Evolutionary conservation across 2,888 invertebrate genomes (phyloP), one percentile per base, ranked within the genome.

Genomic region (Nezara viridula): DNA sequence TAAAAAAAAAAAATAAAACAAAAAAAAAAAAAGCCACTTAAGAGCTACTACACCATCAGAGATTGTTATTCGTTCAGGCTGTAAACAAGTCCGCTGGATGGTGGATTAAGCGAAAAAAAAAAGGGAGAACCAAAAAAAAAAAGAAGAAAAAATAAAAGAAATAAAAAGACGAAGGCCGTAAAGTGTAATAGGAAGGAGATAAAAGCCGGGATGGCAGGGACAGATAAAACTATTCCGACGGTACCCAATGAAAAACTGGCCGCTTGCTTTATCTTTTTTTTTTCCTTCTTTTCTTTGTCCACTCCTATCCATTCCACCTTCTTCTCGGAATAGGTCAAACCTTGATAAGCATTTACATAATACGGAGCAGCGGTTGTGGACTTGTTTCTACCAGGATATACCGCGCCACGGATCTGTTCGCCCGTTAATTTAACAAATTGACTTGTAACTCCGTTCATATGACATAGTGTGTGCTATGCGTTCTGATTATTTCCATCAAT

Each of bases 141-240:
- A 81, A 81, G 24, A n/a, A 81, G 14, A 24, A 40, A 24, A 44
- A 5, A 12, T 1, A 81, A 44, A 81, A 81, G 21, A 81, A 77
- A 3, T 27, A 77, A 81, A 81, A 77, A 81, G 1, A 81, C 44
- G 44, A 81, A 81, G 81, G 81, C 81, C 81, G 44, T 81, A 81
- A 81, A 81, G 44, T 81, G 81, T 81, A 81, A 81, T 81, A 81
- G 81, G 81, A 44, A 47, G 81, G 81, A 81, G 81, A 81, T 81
- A 81, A 81, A 81, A 81, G 81, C n/a, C 81, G 12, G 81, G 81
- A 81, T 81, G 81, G 81, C n/a, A 81, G 81, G 12, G 44, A 47
- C 81, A 81, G 81, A 81, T 81, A 81, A 81, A 81, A 81, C 81
- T 81, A 81, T 81, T 44, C 73, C 73, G n/a, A 32, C 32, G 19